These are phyloP conservation scores for Pristionchus fissidentatus DNA, from an alignment of 2,888 invertebrate species.

Conservation along the genomic window DNA sequence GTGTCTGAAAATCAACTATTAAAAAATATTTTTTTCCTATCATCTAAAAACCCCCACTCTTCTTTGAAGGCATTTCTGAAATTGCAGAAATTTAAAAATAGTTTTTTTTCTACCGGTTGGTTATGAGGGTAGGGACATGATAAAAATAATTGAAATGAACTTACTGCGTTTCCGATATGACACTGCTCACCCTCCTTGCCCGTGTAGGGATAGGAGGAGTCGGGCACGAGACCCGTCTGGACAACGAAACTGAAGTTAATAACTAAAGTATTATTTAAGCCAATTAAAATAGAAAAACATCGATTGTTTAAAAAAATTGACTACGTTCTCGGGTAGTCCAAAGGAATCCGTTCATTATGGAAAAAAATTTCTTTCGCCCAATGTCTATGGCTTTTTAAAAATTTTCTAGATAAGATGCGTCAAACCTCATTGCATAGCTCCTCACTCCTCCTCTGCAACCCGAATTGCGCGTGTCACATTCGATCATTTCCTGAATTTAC, in stretches of 20 bases:
- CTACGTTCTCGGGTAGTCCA: too few species aligned
- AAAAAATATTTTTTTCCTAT: neutral
- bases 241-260: conserved; percentile 59
- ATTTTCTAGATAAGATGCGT: neutral
- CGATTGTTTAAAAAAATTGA: too few species aligned
- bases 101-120: conserved; percentile 23
- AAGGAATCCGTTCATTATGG: too few species aligned
- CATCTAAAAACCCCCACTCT: neutral
- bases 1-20: neutral
- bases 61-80: neutral
- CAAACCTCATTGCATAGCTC: conserved; percentile 64
- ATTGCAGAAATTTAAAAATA: conserved; percentile 42
- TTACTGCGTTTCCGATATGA: conserved; percentile 25
- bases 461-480: conserved; percentile 64
- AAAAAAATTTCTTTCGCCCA: too few species aligned
- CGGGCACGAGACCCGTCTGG: conserved; percentile 61
- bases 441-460: conserved; percentile 68
- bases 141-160: too few species aligned
- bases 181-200: conserved; percentile 54
- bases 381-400: neutral
- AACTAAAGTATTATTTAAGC: neutral
- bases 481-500: conserved; percentile 59
- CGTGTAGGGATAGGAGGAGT: conserved; percentile 57
- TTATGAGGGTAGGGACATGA: too few species aligned
- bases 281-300: too few species aligned